phyloP scores from a whole-genome alignment of 2,888 invertebrate species.

The Ischnus inquisitorius region DNA sequence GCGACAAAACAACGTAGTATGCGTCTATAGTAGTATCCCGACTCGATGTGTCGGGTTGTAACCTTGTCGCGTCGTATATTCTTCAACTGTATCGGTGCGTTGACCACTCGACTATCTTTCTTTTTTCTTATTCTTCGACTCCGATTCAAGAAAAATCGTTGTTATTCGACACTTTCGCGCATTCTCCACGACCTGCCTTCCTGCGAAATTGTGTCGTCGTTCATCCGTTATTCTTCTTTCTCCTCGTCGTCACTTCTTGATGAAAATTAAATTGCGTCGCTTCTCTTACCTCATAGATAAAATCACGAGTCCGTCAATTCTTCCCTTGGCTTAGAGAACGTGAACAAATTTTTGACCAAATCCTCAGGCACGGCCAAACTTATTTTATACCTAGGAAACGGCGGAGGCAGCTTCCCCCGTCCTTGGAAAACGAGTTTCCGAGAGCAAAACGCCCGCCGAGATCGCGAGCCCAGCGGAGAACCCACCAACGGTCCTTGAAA shows the following conservation, averaged over 20 bases:
- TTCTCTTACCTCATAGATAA: background rate
- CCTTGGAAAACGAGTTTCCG: constrained; percentile 61
- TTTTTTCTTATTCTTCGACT: background rate
- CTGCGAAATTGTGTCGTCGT: constrained; percentile 46
- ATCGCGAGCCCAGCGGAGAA: constrained; percentile 20
- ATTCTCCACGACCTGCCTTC: constrained; percentile 63
- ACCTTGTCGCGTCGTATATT: background rate
- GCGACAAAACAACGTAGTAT: constrained; percentile 13
- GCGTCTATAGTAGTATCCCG: background rate
- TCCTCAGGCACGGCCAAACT: background rate
- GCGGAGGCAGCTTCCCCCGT: constrained; percentile 37
- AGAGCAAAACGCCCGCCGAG: background rate
- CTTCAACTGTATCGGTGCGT: constrained; percentile 34
- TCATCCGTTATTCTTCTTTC: constrained; percentile 27
- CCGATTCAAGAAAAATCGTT: constrained; percentile 38
- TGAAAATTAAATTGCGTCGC: constrained; percentile 58
- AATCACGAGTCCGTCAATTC: background rate
- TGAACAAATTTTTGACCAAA: too few species aligned
- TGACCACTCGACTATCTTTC: constrained; percentile 56
- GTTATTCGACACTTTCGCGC: constrained; percentile 51
- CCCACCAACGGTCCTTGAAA: constrained; percentile 47
- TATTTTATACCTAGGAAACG: constrained; percentile 48
- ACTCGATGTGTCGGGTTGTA: background rate
- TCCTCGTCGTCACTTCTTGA: constrained; percentile 32
- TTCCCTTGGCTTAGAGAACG: too few species aligned